phyloP scores from a whole-genome alignment of 1,140 invertebrate species.

The Carposina sasakii region DNA sequence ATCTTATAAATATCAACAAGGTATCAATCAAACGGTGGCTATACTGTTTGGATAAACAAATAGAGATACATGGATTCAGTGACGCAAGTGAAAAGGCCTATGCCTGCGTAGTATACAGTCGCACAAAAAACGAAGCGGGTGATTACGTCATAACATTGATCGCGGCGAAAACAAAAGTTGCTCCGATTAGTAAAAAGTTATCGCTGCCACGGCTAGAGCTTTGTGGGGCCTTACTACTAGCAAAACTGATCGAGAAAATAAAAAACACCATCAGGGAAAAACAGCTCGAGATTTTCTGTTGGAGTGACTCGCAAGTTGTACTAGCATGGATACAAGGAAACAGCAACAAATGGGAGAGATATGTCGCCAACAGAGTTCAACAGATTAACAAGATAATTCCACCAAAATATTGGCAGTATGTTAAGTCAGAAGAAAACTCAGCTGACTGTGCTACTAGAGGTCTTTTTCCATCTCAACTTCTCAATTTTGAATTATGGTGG shows the following conservation, averaged over 20 bases:
- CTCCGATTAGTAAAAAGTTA: background rate
- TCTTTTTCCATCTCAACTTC: background rate
- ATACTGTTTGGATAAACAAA: constrained; percentile 9
- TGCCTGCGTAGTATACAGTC: constrained; percentile 15
- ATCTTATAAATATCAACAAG: constrained; percentile 22
- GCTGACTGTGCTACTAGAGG: background rate
- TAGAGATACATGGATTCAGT: constrained; percentile 38
- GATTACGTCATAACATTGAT: background rate
- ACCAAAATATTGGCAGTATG: too few species aligned
- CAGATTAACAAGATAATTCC: too few species aligned
- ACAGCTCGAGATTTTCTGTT: constrained; percentile 32
- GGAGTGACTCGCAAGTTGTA: constrained; percentile 57
- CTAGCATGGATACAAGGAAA: constrained; percentile 41
- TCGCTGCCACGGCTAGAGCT: constrained; percentile 62
- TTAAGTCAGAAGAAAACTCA: too few species aligned
- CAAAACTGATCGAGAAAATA: constrained; percentile 36
- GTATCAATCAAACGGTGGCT: constrained; percentile 31
- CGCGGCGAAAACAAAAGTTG: background rate
- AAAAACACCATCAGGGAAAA: constrained; percentile 10
- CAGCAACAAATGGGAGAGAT: too few species aligned
- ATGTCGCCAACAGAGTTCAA: too few species aligned
- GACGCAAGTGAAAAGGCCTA: constrained; percentile 22
- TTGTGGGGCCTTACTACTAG: constrained; percentile 51
- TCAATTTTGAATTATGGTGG: too few species aligned
- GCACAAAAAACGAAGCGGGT: background rate